These are phyloP conservation scores for Zeuzera pyrina DNA, from an alignment of 2,888 invertebrate genomes.

Conservation along the genomic window DNA sequence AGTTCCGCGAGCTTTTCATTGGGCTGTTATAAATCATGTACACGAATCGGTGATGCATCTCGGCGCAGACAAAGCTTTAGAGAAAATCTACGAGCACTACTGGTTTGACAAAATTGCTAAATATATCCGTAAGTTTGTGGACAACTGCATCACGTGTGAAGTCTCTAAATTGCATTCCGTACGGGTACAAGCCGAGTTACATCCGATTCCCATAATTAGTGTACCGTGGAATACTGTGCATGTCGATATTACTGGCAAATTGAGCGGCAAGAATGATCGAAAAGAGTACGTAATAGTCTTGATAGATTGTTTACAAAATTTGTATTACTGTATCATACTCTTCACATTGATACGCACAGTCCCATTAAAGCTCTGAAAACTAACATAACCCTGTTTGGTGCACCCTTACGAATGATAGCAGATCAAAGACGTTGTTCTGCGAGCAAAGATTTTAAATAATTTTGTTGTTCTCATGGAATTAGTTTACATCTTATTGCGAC, in stretches of 20 bases:
- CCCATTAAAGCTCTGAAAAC: not conserved
- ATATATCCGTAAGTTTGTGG: constrained; percentile 18
- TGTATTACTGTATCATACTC: not conserved
- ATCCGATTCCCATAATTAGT: constrained; percentile 19
- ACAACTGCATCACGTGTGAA: constrained; percentile 19
- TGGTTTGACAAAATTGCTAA: constrained; percentile 18
- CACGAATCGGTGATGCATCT: constrained; percentile 11
- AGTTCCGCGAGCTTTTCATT: constrained; percentile 8
- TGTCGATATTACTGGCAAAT: constrained; percentile 16
- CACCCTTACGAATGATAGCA: not conserved
- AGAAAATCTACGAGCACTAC: constrained; percentile 15
- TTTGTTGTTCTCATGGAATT: not conserved
- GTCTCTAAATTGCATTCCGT: constrained; percentile 11
- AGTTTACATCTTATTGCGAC: not conserved
- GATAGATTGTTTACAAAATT: constrained; percentile 14
- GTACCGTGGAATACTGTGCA: constrained; percentile 22
- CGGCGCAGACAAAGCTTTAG: constrained; percentile 8
- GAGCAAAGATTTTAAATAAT: not conserved
- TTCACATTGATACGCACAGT: not conserved
- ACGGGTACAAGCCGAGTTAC: constrained; percentile 17
- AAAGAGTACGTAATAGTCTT: constrained; percentile 4
- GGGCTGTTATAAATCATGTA: constrained; percentile 16
- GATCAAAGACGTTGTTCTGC: not conserved
- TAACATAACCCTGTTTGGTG: not conserved
- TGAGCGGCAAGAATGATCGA: constrained; percentile 10